Conservation (phyloP, 2,888 invertebrate species). For the Drepana falcataria region DNA sequence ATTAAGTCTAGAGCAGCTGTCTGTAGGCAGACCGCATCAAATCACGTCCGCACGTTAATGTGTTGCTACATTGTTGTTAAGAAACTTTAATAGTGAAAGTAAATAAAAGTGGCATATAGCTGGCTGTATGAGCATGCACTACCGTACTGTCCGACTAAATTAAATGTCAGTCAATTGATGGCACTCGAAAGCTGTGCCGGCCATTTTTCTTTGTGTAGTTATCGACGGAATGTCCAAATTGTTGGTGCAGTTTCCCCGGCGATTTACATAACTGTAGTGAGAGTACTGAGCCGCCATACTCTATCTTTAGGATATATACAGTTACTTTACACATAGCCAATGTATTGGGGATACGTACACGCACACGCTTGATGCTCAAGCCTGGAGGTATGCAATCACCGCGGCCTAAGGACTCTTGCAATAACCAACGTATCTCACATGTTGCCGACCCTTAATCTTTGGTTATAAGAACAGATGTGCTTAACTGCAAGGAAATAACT, state of each 20-base stretch:
- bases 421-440: too few relatives aligned
- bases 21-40: background rate
- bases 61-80: background rate
- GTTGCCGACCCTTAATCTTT: too few relatives aligned
- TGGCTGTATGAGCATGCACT: background rate
- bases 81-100: background rate
- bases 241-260: background rate
- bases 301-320: too few relatives aligned
- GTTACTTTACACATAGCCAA: too few relatives aligned
- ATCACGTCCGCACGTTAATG: background rate
- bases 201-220: background rate
- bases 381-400: too few relatives aligned
- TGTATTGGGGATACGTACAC: too few relatives aligned
- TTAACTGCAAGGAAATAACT: too few relatives aligned
- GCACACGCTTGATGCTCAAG: too few relatives aligned
- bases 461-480: too few relatives aligned
- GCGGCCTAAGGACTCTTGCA: too few relatives aligned
- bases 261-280: background rate
- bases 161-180: background rate
- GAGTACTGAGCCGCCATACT: too few relatives aligned
- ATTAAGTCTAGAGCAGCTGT: background rate
- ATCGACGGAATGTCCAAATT: background rate
- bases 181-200: background rate
- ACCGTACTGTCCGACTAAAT: background rate
- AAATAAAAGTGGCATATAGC: background rate